Evolutionary conservation across 2,113 vertebrate genomes (phyloP).

Genomic region (Seriola dumerili): DNA sequence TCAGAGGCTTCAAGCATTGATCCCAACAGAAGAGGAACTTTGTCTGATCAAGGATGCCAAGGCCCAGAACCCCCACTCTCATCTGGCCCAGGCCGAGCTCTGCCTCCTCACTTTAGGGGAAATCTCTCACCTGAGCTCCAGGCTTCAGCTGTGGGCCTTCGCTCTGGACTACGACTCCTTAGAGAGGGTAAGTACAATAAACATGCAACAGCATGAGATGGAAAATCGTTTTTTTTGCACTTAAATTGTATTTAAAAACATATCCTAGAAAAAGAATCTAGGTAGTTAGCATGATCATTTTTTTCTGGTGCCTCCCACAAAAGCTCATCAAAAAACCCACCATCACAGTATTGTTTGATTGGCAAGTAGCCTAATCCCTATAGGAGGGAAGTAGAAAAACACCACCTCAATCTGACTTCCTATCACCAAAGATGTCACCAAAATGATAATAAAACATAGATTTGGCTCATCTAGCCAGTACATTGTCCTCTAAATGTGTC

Average conservation of each 20-base stretch:
- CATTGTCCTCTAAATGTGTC: not conserved
- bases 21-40: conserved; percentile 85
- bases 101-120: conserved; percentile 82
- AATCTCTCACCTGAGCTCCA: conserved; percentile 76
- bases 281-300: not conserved
- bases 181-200: conserved; percentile 73
- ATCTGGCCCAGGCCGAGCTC: conserved; percentile 81
- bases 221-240: not conserved
- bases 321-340: not conserved
- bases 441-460: conserved; percentile 21
- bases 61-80: conserved; percentile 55
- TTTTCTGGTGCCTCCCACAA: not conserved
- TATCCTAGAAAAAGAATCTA: not conserved
- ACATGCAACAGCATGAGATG: not conserved
- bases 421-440: not conserved
- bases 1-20: conserved; percentile 80
- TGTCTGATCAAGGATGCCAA: conserved; percentile 79
- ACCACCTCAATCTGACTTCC: not conserved
- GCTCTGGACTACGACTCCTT: conserved; percentile 84
- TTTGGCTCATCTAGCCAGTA: too few relatives aligned
- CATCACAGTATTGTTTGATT: not conserved
- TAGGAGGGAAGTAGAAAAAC: not conserved
- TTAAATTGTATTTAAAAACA: not conserved
- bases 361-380: too few relatives aligned
- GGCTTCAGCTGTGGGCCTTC: conserved; percentile 86